Base-by-base conservation (phyloP, 64 coral and sea anemone species). In the Dendronephthya gigantea region DNA sequence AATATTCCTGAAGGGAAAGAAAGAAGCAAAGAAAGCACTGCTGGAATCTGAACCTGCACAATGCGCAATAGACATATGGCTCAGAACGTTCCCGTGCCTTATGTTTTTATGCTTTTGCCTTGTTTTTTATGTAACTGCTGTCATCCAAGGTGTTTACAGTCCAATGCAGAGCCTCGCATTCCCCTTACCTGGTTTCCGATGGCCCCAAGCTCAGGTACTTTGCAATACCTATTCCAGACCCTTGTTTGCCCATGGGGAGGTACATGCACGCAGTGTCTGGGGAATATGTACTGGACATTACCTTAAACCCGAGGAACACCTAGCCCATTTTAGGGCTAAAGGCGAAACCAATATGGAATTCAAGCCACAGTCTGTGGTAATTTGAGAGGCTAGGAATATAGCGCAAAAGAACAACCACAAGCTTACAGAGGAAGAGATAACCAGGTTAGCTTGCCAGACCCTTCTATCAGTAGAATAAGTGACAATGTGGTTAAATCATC, bases 1-100 rank as follows among this genome's bases (percentile, higher is more conserved):
- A 17, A 89, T 87, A 38, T 93, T 93, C 48, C 88, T 93, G 4
- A 83, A 89, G 39, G 91, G 91, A 7, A 82, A 36, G n/a, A 92
- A 92, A 39, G 49, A 89, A 92, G 29, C 50, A 31, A 92, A 88
- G 40, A 22, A 75, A 43, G 69, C 40, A 47, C 47, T 88, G 11
- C 32, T 81, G 74, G 9, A 16, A 58, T 28, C 29, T 29, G 28
- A 88, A 11, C 83, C 59, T 38, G 58, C 66, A 40, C 31, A 68
- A n/a, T 92, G 19, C 49, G 84, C 16, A 86, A 92, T 31, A 86
- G 84, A 16, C 91, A 92, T 68, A 68, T 86, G 83, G 91, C 86
- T 35, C 9, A 47, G 15, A 39, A 83, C 13, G 13, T 89, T 0
- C 90, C 86, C 14, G 7, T 23, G 38, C 91, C 58, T 5, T 89